Evolutionary conservation across 2,888 invertebrate species (phyloP), one percentile per base, ranked within the genome.

Genomic region (Bombyx huttoni): DNA sequence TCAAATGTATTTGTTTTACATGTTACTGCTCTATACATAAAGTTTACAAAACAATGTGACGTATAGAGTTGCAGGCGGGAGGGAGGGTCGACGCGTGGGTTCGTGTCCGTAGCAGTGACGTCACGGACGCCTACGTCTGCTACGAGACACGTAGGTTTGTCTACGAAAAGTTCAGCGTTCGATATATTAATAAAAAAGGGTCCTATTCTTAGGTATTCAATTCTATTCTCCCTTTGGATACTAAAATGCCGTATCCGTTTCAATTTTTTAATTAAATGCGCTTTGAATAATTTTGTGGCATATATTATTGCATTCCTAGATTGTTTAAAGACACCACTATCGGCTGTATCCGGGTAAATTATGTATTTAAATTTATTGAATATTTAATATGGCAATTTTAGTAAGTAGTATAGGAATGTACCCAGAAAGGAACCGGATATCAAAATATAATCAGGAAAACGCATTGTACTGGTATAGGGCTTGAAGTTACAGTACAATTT

Each of bases 41-140:
- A 40, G 40, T 40, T 40, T 40, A 40, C 40, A 40, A 40, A 40
- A 40, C 40, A 40, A 40, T 6, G 40, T 40, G 40, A 40, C 40
- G 40, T 40, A 3, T 40, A 12, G 40, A 40, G 40, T 40, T 40
- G 40, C 40, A 10, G 40, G 40, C 40, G 57, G 59, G 58, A 59
- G 60, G 57, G n/a, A n/a, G n/a, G 54, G 50, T 52, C 51, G 52
- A 46, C 49, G 56, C 51, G 62, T 67, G 61, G 67, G 61, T 53
- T 62, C 62, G 67, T 66, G 63, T 60, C 48, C 65, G 70, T 75
- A 74, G 73, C 67, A 47, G 55, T 75, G 74, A 77, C 75, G 75
- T 75, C 72, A 73, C 49, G 1, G 50, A 56, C 67, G 68, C 69
- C 70, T 70, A 73, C 73, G 67, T 59, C 49, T 12, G 66, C 73